Base-by-base conservation (phyloP, 2,888 invertebrate species). In the Drosophila differens region DNA sequence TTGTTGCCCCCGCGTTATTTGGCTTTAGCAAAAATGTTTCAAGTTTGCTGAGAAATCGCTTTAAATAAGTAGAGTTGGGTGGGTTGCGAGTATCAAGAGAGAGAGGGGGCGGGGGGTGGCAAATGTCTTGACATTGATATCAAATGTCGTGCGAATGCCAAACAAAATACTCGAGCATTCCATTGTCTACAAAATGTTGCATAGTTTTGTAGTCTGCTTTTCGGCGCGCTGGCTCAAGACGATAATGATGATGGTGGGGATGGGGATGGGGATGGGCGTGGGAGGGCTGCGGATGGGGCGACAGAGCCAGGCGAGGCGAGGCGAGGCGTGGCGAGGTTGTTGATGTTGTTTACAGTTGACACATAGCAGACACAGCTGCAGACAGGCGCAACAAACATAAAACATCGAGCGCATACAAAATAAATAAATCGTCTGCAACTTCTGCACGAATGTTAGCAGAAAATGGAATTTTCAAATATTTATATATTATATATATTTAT, bases 61-160 rank as follows among this genome's bases (percentile, higher is more conserved):
- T 85, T 82, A 85, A 85, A 76, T 82, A 79, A 78, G 75, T 72
- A 30, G 35, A 32, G 4, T 25, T 47, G 58, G 41, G 47, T 59
- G 55, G 35, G 28, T 41, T 35, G 5, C 14, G 0, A 4, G 44
- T 49, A 14, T 41, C 22, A n/a, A 30, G 16, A 12, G 69, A 19
- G 67, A 44, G 51, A n/a, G 1, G 47, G 33, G 5, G 12, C 22
- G 65, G n/a, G 54, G 35, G 60, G 53, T 63, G 52, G 74, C 71
- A 85, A 88, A 89, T 84, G 80, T 67, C 86, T 77, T 89, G 89
- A 87, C 90, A 89, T 89, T 89, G 89, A 90, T 89, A 89, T 85
- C 87, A 81, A 85, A 83, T 89, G 89, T 85, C 81, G 80, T 79
- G 80, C 78, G 71, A 72, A 76, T 72, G 76, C 76, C 53, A 65